Conservation (phyloP, 1,140 invertebrate species). For the Caenorhabditis tropicalis region DNA sequence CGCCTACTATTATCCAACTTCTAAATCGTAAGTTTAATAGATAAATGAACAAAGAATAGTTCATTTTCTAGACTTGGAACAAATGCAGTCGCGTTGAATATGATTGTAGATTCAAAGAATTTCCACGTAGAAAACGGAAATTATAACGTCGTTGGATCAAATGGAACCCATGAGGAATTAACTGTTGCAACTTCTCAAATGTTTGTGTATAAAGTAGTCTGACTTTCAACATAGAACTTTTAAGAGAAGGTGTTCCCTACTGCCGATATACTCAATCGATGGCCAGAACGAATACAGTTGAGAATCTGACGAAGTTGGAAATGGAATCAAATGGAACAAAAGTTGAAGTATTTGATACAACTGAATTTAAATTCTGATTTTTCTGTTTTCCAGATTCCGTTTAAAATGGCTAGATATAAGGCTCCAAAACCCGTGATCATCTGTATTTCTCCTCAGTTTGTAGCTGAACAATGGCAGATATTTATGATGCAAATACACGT, state of each 20-base stretch:
- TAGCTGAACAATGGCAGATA: conserved; percentile 1
- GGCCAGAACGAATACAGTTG: not conserved
- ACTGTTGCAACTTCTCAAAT: not conserved
- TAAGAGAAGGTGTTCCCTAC: not conserved
- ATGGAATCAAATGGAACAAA: not conserved
- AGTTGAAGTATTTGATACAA: not conserved
- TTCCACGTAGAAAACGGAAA: not conserved
- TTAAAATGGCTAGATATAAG: not conserved
- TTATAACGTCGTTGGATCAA: not conserved
- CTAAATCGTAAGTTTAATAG: not conserved
- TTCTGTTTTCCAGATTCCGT: not conserved
- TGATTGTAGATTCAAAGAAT: not conserved
- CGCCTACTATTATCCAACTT: conserved; percentile 28
- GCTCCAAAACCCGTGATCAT: conserved; percentile 8
- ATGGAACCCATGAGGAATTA: not conserved
- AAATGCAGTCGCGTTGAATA: not conserved
- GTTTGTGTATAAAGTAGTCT: not conserved
- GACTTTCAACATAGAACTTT: not conserved
- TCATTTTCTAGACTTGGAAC: not conserved
- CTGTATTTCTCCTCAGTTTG: conserved; percentile 7
- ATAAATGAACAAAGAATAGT: too few species aligned
- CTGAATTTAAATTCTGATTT: not conserved
- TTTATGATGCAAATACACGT: not conserved
- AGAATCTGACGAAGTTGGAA: not conserved
- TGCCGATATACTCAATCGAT: not conserved